Evolutionary conservation across 2,797 vertebrate genomes (phyloP), one percentile per base, ranked within the genome.

Genomic region (Pseudochirops cupreus): DNA sequence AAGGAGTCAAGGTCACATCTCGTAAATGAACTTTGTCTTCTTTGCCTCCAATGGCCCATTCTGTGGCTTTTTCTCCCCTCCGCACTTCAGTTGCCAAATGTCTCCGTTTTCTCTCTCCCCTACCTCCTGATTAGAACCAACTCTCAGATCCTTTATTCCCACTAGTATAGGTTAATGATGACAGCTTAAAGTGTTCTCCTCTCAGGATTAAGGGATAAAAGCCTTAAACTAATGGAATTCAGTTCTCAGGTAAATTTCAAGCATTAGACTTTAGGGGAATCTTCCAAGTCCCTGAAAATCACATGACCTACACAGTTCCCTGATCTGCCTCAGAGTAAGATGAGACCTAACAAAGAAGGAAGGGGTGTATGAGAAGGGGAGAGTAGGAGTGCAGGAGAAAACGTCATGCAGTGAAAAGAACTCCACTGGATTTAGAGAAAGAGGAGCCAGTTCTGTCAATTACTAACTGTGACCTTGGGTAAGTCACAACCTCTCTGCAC

Each of bases 221-320:
- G 67, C 67, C n/a, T 82, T 82, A 82, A 82, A 82, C 67, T 82
- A 82, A 82, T 82, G 67, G 67, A 82, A 82, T 82, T 82, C n/a
- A 46, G 67, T 39, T 82, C 67, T 82, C 67, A 82, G 67, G 67
- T 82, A 82, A 82, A 82, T 82, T 82, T 82, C 67, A 39, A 46
- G 67, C n/a, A 46, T 39, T 82, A 82, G 67, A 39, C 67, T 39
- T 82, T 46, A 82, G 67, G 67, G n/a, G n/a, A 82, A 82, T 82
- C 67, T 82, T 46, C 67, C n/a, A 9, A 82, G 67, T 7, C 67
- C 18, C 67, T 82, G n/a, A 82, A 82, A 46, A 82, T 82, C 67
- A 82, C n/a, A 82, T 82, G n/a, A 46, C 18, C 67, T 74, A 82
- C n/a, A 82, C n/a, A 24, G n/a, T 24, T 82, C 67, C 67, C 67